Conservation (phyloP, 2,113 vertebrate genomes). For the Bungarus multicinctus region DNA sequence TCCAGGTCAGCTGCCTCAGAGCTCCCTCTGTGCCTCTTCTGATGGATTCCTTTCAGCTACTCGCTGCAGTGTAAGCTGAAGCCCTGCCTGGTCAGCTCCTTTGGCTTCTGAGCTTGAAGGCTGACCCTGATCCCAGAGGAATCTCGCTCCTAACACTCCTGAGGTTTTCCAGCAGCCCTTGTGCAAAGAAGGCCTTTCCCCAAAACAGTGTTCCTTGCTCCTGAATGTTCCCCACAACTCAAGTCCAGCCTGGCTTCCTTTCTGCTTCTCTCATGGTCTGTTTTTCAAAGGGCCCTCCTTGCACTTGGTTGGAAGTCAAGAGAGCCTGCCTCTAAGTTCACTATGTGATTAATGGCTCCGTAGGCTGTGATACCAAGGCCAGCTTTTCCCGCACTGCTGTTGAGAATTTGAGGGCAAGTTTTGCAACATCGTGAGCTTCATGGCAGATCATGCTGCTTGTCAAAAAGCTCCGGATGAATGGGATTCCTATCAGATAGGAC, state of each 20-base stretch:
- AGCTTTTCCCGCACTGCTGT: not conserved
- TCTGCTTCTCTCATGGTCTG: not conserved
- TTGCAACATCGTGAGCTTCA: not conserved
- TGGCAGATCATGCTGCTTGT: not conserved
- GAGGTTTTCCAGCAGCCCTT: not conserved
- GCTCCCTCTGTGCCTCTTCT: not conserved
- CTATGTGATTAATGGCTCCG: not conserved
- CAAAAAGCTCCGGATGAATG: not conserved
- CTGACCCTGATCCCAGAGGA: not conserved
- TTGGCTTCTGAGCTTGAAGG: not conserved
- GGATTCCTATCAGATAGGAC: conserved; percentile 5
- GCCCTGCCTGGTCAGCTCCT: not conserved
- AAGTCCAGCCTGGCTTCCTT: not conserved
- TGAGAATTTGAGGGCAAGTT: not conserved
- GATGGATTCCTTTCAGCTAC: not conserved
- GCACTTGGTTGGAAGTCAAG: not conserved
- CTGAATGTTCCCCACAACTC: not conserved
- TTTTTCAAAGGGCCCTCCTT: not conserved
- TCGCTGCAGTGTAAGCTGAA: not conserved
- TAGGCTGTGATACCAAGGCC: not conserved
- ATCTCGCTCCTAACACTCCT: not conserved
- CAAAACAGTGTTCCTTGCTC: not conserved
- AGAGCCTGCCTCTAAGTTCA: not conserved
- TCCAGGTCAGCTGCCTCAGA: not conserved
- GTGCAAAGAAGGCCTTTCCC: not conserved